phyloP scores from a whole-genome alignment of 2,113 vertebrate genomes.

The Megalops atlanticus region DNA sequence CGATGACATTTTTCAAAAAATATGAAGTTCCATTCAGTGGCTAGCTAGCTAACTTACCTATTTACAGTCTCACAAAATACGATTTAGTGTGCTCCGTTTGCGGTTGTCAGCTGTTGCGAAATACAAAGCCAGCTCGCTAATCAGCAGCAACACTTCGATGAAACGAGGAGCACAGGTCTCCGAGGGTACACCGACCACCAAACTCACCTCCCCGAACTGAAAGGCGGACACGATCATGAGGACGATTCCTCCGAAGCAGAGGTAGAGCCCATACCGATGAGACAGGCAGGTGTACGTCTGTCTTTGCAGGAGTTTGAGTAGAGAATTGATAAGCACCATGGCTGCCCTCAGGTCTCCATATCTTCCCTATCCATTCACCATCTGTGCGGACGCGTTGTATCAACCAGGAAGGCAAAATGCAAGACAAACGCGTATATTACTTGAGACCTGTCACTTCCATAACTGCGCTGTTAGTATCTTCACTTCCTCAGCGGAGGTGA shows the following conservation, averaged over 20 bases:
- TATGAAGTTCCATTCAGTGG: too few species aligned
- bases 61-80: neutral
- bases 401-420: neutral
- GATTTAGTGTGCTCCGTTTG: neutral
- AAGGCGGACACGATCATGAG: constrained; percentile 94
- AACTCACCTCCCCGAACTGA: constrained; percentile 93
- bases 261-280: constrained; percentile 91
- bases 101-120: neutral
- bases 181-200: neutral
- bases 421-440: neutral
- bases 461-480: constrained; percentile 28
- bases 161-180: neutral
- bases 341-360: constrained; percentile 60
- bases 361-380: constrained; percentile 58
- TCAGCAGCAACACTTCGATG: neutral
- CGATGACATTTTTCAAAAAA: too few species aligned
- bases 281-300: constrained; percentile 98
- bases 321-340: constrained; percentile 84
- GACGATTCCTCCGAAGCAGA: constrained; percentile 93
- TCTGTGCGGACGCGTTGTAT: neutral
- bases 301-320: constrained; percentile 89
- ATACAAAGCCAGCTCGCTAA: neutral
- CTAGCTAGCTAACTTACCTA: too few species aligned
- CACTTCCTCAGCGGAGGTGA: constrained; percentile 46
- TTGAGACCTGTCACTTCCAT: constrained; percentile 39